phyloP scores from a whole-genome alignment of 2,797 vertebrate species.

The Artibeus lituratus region DNA sequence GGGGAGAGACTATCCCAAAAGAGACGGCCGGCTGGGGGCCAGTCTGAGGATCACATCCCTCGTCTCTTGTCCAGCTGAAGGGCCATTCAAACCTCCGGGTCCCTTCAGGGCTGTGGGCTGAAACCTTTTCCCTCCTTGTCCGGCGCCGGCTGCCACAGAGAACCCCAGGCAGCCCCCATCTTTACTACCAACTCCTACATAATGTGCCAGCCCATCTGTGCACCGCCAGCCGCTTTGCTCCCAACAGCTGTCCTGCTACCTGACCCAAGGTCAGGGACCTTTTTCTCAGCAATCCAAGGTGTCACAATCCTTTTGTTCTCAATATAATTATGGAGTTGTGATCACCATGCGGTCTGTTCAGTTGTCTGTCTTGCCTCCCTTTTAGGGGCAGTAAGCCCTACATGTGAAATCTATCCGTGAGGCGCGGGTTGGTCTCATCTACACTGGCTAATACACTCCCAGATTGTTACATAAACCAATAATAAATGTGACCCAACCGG shows the following conservation, averaged over 20 bases:
- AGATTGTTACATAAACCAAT: background rate
- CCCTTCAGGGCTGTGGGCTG: background rate
- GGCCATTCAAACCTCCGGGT: background rate
- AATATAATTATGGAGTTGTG: fast-evolving
- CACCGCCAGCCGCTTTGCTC: background rate
- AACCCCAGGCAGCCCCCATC: background rate
- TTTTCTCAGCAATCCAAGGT: background rate
- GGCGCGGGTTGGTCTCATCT: background rate
- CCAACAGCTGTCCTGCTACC: background rate
- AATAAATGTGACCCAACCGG: background rate
- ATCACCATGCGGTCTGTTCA: background rate
- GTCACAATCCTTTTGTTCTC: background rate
- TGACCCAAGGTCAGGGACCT: background rate
- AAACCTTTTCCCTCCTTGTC: background rate
- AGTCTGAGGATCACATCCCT: background rate
- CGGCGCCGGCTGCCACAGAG: background rate
- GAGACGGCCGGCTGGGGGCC: background rate
- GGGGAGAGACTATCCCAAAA: background rate
- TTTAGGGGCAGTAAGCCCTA: background rate
- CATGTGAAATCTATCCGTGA: background rate
- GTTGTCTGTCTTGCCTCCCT: background rate
- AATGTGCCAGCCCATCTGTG: background rate
- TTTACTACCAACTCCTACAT: background rate
- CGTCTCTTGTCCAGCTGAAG: background rate
- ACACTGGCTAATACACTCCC: background rate